These are phyloP conservation scores for Ophioninae sp. DNA, from an alignment of 2,888 invertebrate genomes.

Conservation along the genomic window DNA sequence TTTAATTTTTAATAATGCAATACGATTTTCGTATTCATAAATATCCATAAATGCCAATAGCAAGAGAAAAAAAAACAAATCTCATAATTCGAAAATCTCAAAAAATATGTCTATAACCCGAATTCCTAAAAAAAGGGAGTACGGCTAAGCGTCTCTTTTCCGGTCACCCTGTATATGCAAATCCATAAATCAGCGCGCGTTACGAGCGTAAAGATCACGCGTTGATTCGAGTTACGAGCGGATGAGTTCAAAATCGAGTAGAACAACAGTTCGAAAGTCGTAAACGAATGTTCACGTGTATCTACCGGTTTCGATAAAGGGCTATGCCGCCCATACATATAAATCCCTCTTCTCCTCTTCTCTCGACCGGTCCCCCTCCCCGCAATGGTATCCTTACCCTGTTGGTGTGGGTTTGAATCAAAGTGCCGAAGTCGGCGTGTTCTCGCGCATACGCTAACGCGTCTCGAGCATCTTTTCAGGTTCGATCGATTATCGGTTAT, in stretches of 20 bases:
- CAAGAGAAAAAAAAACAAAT: no score
- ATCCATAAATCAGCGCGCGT: conserved; percentile 18
- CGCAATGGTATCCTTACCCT: neutral
- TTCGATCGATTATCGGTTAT: conserved; percentile 38
- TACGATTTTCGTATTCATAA: no score
- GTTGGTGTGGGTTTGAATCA: conserved; percentile 4
- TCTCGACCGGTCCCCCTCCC: no score
- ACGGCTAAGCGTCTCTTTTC: no score
- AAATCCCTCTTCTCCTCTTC: neutral
- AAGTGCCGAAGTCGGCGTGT: conserved; percentile 31
- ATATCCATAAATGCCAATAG: no score
- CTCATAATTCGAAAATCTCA: no score
- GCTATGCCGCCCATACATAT: conserved; percentile 28
- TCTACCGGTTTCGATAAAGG: conserved; percentile 59
- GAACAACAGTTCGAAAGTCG: conserved; percentile 63
- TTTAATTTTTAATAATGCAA: no score
- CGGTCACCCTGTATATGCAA: conserved; percentile 5
- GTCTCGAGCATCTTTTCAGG: conserved; percentile 28
- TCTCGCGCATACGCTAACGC: conserved; percentile 31
- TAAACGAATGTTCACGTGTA: conserved; percentile 60
- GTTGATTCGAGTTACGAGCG: conserved; percentile 62
- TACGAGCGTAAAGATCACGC: conserved; percentile 58
- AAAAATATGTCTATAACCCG: no score
- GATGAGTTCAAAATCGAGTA: conserved; percentile 61
- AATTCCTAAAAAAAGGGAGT: no score